Conservation (phyloP, 2,888 invertebrate species). For the Cephus sareptanus region DNA sequence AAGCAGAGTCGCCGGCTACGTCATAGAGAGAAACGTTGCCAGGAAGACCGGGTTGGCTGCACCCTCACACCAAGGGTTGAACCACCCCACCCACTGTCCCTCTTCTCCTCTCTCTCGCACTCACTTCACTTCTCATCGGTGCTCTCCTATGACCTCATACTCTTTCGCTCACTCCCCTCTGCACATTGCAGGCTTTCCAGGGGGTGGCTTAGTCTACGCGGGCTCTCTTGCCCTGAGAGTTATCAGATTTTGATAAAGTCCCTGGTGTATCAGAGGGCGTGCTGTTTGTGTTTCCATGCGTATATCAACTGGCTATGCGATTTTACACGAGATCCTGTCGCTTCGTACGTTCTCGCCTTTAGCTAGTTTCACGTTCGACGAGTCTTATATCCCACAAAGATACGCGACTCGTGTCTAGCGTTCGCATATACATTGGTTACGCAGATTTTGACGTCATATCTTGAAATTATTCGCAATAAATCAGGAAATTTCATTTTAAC, state of each 20-base stretch:
- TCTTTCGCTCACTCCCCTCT: slow-evolving; percentile 34
- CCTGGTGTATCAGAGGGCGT: slow-evolving; percentile 48
- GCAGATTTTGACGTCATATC: not conserved
- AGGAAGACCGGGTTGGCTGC: not conserved
- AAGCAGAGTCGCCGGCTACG: not conserved
- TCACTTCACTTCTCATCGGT: not conserved
- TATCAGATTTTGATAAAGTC: slow-evolving; percentile 55
- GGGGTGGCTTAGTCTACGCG: slow-evolving; percentile 46
- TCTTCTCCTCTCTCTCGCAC: not conserved
- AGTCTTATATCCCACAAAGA: not conserved
- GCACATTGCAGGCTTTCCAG: slow-evolving; percentile 37
- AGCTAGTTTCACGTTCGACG: no score
- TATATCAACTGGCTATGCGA: not conserved
- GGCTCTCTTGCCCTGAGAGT: slow-evolving; percentile 30
- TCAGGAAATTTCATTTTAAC: not conserved
- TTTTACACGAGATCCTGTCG: not conserved
- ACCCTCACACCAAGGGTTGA: not conserved
- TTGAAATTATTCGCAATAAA: not conserved
- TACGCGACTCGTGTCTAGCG: not conserved
- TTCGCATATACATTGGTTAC: no score
- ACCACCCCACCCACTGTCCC: not conserved
- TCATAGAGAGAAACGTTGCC: not conserved
- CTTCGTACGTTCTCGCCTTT: not conserved
- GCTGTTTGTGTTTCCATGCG: slow-evolving; percentile 50
- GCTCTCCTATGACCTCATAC: slow-evolving; percentile 7